Conservation (phyloP, 2,797 vertebrate species). For the Alosa sapidissima region DNA sequence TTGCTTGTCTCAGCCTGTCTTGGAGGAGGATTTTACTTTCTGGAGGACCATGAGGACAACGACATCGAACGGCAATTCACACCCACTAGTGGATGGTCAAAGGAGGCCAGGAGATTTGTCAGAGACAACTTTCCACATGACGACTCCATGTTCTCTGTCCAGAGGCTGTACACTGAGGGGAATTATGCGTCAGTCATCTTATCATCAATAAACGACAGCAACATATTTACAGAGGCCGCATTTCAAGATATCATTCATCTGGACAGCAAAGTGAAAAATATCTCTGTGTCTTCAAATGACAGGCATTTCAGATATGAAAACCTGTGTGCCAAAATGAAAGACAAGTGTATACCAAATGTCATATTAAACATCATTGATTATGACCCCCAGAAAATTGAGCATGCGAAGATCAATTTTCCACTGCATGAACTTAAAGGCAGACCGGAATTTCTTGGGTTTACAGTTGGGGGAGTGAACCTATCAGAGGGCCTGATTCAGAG, state of each 20-base stretch:
- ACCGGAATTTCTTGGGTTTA: conserved; percentile 58
- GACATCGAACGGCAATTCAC: conserved; percentile 77
- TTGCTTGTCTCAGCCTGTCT: conserved; percentile 64
- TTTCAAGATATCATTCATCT: conserved; percentile 62
- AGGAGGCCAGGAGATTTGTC: conserved; percentile 69
- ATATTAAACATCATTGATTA: conserved; percentile 53
- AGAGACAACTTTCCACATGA: conserved; percentile 61
- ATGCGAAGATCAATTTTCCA: conserved; percentile 45
- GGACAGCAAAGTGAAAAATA: conserved; percentile 56
- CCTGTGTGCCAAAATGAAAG: conserved; percentile 59
- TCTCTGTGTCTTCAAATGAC: conserved; percentile 34
- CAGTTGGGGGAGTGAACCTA: conserved; percentile 54
- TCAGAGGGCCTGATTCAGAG: conserved; percentile 31
- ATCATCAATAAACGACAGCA: rapidly evolving
- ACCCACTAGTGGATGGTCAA: conserved; percentile 71
- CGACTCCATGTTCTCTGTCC: conserved; percentile 68
- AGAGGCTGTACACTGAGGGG: conserved; percentile 63
- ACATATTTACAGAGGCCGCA: conserved; percentile 55
- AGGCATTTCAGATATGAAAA: conserved; percentile 44
- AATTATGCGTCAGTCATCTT: conserved; percentile 60
- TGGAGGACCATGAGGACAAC: conserved; percentile 59
- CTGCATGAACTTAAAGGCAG: background rate
- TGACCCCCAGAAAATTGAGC: background rate
- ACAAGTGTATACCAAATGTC: conserved; percentile 60
- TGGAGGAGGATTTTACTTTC: conserved; percentile 65